A percentile compares a stretch with the other conserved stretches of the same genome.
These are phyloP conservation scores for Dryas iulia DNA, from an alignment of 1,140 invertebrate species.

Conservation along the genomic window DNA sequence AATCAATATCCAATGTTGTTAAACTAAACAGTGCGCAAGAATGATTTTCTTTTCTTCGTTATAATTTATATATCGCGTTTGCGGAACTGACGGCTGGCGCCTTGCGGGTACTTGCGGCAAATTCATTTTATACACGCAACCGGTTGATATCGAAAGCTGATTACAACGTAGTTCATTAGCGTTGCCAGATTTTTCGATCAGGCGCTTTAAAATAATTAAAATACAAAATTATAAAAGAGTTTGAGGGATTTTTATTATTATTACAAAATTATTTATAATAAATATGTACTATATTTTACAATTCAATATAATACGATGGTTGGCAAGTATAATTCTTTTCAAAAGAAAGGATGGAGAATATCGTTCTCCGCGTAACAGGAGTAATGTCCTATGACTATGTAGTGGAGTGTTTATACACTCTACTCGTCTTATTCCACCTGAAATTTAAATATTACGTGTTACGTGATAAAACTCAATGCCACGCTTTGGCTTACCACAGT, in stretches of 20 bases:
- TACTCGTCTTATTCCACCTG: no score
- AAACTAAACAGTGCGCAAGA: not conserved
- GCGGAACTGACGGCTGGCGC: slow-evolving; percentile 4
- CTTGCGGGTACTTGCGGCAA: slow-evolving; percentile 25
- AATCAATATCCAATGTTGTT: not conserved
- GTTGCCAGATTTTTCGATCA: slow-evolving; percentile 27
- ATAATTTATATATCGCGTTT: slow-evolving; percentile 18
- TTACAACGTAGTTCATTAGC: slow-evolving; percentile 33
- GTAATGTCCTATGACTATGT: no score
- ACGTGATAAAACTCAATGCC: no score
- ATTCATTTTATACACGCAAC: slow-evolving; percentile 39
- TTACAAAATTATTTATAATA: no score
- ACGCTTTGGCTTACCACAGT: no score
- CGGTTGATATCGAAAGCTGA: slow-evolving; percentile 36
- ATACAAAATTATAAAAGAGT: not conserved
- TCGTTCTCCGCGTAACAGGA: no score
- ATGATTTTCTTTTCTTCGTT: slow-evolving; percentile 8
- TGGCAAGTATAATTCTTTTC: no score
- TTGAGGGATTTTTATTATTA: not conserved
- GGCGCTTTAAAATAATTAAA: slow-evolving; percentile 27
- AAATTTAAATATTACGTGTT: no score
- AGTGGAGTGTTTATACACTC: no score
- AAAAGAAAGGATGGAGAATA: no score
- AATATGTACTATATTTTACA: no score
- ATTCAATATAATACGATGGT: no score